Evolutionary conservation across 1,140 invertebrate species (phyloP), one percentile per base, ranked within the genome.

Genomic region (Latrodectus geometricus): DNA sequence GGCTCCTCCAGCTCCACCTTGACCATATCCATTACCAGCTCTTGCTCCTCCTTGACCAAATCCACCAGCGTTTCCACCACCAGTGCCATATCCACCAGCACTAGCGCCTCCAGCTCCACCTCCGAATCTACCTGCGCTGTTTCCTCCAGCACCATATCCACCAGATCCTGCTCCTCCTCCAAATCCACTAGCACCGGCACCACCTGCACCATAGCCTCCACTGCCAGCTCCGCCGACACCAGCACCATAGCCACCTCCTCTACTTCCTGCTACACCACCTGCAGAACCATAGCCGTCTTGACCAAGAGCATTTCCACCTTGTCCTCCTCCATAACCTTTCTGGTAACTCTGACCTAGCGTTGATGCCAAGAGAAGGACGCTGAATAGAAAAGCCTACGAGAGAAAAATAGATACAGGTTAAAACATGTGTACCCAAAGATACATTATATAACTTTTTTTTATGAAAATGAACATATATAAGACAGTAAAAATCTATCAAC

Each of bases 111-210:
- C 77, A 65, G 21, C 54, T 2, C 68, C 85, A 7, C 20, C 77
- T 23, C 85, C 85, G 7, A 11, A 17, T 15, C 61, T 61, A 11
- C 73, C 84, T 12, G 15, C 65, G 14, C 68, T 76, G 12, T n/a
- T 68, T 0, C 61, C 70, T 74, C 56, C 82, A 35, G 8, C 48
- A 56, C 69, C 80, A 12, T 54, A 73, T 23, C 72, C 83, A 23
- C 50, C 68, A 20, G 77, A 75, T 54, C 88, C 86, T 14, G 78
- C 84, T 20, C 76, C 20, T 8, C 88, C 75, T 70, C 76, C 84
- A 70, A 21, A 20, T 50, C 15, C 61, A 35, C 78, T 65, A 9
- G 75, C 80, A 48, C 54, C 50, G n/a, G 50, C 79, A 50, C n/a
- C 61, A 12, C 70, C 84, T 56, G 35, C 84, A 35, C 48, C 50